Percentiles rank a stretch among this genome's conserved stretches.
phyloP scores from a whole-genome alignment of 1,140 invertebrate genomes.

The Lepidurus couesii region DNA sequence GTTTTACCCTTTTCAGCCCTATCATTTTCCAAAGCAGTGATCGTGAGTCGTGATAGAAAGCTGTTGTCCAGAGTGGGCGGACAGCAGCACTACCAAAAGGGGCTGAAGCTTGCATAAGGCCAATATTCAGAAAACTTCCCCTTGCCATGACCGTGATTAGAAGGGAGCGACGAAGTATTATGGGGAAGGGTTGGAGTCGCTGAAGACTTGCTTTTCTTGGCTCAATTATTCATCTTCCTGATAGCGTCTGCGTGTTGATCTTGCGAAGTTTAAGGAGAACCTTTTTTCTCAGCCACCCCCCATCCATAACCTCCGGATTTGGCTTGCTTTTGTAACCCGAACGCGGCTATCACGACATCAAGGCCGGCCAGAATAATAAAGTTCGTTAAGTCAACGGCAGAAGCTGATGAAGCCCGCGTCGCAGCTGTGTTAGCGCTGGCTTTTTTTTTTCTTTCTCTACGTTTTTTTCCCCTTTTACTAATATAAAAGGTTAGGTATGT shows the following conservation, averaged over 20 bases:
- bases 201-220: background rate
- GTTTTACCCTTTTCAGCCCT: background rate
- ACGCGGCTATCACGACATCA: background rate
- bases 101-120: background rate
- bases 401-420: background rate
- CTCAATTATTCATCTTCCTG: background rate
- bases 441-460: background rate
- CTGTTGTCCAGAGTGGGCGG: conserved; percentile 12
- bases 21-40: background rate
- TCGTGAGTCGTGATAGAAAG: conserved; percentile 19
- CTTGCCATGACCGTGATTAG: background rate
- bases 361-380: conserved; percentile 13
- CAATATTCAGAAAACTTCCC: background rate
- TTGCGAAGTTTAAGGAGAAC: background rate
- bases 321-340: background rate
- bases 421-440: background rate
- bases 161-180: background rate
- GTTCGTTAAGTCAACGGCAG: conserved; percentile 8
- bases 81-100: background rate
- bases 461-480: background rate
- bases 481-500: background rate
- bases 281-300: background rate
- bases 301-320: background rate
- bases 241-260: background rate
- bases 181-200: background rate